phyloP scores from a whole-genome alignment of 2,888 invertebrate species.

The Drosophila acutilabella region DNA sequence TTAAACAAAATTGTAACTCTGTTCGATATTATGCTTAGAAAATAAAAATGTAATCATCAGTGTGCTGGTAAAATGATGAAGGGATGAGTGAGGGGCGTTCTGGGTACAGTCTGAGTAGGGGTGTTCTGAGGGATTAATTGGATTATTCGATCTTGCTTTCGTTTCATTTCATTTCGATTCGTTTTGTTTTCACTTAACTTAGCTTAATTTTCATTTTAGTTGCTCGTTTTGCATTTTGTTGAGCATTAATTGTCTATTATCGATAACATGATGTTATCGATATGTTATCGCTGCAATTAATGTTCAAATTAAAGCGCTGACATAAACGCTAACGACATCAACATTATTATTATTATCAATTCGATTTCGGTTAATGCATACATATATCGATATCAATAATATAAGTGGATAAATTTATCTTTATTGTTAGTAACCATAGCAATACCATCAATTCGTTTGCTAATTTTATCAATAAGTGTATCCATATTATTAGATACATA shows the following conservation, averaged over 20 bases:
- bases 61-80: too few relatives aligned
- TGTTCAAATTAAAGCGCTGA: not conserved
- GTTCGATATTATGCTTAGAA: too few relatives aligned
- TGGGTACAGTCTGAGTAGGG: too few relatives aligned
- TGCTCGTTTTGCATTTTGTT: constrained; percentile 37
- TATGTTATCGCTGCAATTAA: constrained; percentile 5
- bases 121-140: not conserved
- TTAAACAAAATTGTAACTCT: too few relatives aligned
- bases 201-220: constrained; percentile 48
- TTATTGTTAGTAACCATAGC: constrained; percentile 15
- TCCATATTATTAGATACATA: not conserved
- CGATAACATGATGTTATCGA: constrained; percentile 22
- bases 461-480: constrained; percentile 19
- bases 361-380: constrained; percentile 5
- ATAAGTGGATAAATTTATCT: constrained; percentile 1
- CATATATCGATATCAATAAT: not conserved
- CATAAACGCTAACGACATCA: too few relatives aligned
- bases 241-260: constrained; percentile 18
- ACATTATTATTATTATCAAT: not conserved
- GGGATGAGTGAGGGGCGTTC: too few relatives aligned
- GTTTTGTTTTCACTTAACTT: constrained; percentile 16
- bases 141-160: constrained; percentile 1
- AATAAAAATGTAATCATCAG: too few relatives aligned
- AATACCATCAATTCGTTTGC: constrained; percentile 14
- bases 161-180: constrained; percentile 36